Conservation (phyloP, 2,113 vertebrate species). For the Lichenostomus cassidix region DNA sequence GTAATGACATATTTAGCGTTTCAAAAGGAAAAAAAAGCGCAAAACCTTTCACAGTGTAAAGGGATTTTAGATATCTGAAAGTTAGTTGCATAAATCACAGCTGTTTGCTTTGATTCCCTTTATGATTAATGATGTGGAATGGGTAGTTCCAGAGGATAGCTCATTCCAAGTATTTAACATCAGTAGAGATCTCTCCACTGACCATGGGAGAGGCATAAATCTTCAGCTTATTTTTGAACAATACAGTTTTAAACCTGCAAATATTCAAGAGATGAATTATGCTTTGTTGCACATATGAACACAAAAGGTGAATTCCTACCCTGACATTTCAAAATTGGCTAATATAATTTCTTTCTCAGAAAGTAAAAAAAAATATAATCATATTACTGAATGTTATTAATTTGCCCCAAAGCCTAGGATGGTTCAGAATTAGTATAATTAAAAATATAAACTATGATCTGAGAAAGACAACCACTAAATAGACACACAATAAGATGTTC, state of each 20-base stretch:
- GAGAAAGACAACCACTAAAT: neutral
- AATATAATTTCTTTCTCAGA: neutral
- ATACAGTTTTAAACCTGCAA: neutral
- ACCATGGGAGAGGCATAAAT: neutral
- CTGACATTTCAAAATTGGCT: neutral
- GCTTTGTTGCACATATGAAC: neutral
- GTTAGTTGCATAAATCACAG: neutral
- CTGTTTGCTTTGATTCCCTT: neutral
- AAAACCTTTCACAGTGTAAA: neutral
- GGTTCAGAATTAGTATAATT: neutral
- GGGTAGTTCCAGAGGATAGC: neutral
- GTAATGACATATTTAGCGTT: neutral
- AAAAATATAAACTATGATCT: neutral
- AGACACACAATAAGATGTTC: neutral
- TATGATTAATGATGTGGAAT: neutral
- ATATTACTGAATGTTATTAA: neutral
- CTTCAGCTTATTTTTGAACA: neutral
- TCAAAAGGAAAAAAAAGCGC: neutral
- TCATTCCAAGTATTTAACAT: neutral
- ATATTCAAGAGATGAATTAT: neutral
- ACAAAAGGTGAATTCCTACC: neutral
- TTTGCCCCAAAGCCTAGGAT: neutral
- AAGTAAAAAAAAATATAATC: neutral
- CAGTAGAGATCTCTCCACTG: neutral
- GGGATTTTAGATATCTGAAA: neutral